Evolutionary conservation across 2,888 invertebrate genomes (phyloP).

Genomic region (Pollenia amentaria): DNA sequence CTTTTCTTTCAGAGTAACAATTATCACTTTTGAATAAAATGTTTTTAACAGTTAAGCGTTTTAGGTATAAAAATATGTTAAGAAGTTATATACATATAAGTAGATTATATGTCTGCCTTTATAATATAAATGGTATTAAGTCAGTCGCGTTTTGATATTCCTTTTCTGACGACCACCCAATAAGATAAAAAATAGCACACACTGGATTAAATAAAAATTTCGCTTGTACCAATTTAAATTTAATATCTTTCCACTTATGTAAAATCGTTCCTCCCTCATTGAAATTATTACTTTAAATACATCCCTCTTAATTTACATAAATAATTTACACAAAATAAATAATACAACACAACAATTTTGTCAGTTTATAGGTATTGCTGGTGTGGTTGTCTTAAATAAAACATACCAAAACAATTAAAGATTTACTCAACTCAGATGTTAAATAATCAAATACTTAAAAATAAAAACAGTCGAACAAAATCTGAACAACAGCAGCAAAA

Average conservation of each 20-base stretch:
- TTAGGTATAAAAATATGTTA: too few relatives aligned
- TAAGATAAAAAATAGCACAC: background rate
- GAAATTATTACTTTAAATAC: constrained; percentile 25
- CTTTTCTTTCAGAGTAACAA: too few relatives aligned
- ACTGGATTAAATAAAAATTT: too few relatives aligned
- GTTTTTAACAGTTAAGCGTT: too few relatives aligned
- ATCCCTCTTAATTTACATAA: constrained; percentile 43
- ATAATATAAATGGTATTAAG: too few relatives aligned
- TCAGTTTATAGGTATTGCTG: constrained; percentile 31
- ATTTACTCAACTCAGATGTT: constrained; percentile 37
- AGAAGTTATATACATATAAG: too few relatives aligned
- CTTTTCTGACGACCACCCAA: background rate
- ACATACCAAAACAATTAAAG: constrained; percentile 56
- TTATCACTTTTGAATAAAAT: too few relatives aligned
- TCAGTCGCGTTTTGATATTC: background rate
- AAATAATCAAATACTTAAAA: constrained; percentile 54
- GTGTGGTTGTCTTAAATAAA: constrained; percentile 19
- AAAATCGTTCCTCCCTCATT: background rate
- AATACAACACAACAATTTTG: constrained; percentile 48
- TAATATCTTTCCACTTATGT: constrained; percentile 1
- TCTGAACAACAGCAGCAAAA: background rate
- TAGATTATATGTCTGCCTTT: too few relatives aligned
- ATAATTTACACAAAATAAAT: constrained; percentile 52
- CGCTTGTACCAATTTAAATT: too few relatives aligned
- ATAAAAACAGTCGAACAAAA: background rate